Evolutionary conservation across 2,113 vertebrate genomes (phyloP), one percentile per base, ranked within the genome.

Genomic region (Thymallus thymallus): DNA sequence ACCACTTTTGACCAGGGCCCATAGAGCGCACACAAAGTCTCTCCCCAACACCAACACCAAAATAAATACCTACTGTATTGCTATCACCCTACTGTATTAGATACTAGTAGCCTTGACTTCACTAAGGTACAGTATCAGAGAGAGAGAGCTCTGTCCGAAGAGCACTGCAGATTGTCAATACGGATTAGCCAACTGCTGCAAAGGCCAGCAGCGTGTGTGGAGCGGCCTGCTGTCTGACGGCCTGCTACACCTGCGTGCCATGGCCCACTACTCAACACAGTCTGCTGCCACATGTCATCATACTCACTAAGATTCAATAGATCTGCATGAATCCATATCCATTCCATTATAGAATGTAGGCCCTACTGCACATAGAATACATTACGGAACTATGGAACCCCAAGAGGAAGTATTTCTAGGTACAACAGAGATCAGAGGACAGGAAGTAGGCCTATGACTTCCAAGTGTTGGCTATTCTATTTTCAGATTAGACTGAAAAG

Each of bases 131-230:
- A 45, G 55, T 18, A 18, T 72, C 60, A 78, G 65, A 78, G 64
- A 58, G 2, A 22, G 67, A 24, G 51, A 58, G 68, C 63, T 29
- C 41, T 76, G 75, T 26, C 30, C 22, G 45, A 14, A 76, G 76
- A 76, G 56, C 76, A 79, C 78, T 75, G 76, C 87, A 86, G 71
- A 80, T 73, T 82, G 79, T 80, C 69, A 76, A 75, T 74, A 79
- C 80, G 86, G 73, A 77, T 85, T 65, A 72, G 82, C 79, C 82
- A 72, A 74, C 80, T 79, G 83, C 88, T 87, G 89, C 86, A 89
- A 88, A 88, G 87, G 85, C 83, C 88, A 62, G 9, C 51, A 83
- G 80, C 45, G 32, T 78, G 32, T 78, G 81, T 84, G 84, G 81
- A 81, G 75, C 63, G 64, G 72, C 71, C 80, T n/a, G n/a, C n/a